Base-by-base conservation (phyloP, 1,140 invertebrate species). In the Cherax destructor region DNA sequence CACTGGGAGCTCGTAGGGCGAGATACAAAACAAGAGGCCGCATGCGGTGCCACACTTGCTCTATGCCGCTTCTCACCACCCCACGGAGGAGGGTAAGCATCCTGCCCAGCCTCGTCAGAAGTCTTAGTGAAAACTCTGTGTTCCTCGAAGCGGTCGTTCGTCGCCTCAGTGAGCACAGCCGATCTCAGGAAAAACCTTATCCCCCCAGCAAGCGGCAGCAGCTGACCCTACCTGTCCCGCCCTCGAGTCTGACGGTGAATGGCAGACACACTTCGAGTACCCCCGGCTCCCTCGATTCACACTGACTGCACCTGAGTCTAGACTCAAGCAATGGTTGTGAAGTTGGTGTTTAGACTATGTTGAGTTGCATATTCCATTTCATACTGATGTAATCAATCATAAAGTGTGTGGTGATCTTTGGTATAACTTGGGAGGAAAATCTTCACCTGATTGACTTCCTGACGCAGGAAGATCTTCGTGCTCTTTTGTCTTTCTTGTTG, bases 91-190 rank as follows among this genome's bases (percentile, higher is more conserved):
- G 21, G 16, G 16, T 69, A 50, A 74, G 7, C 16, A 21, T 77
- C 76, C 61, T 79, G 50, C 59, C 89, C 61, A 47, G 21, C 41
- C 83, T 89, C 18, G 77, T 80, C 49, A 79, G 78, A 80, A 88
- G 86, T 79, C 74, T 88, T 65, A 88, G 86, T 80, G 86, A 88
- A 65, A 88, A 65, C 52, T 88, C 86, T 30, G 52, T 88, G 56
- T 88, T 88, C 86, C 52, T 65, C 16, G 86, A 88, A 30, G 86
- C 78, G 18, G 77, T 80, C 24, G 61, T 41, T 24, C 85, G 77
- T 13, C 74, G 86, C 56, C 24, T 87, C 72, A 88, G 77, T 80
- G 52, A 50, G n/a, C 76, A 80, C 4, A 61, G 6, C 7, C 76
- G 77, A 80, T 80, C 86, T 69, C 76, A 88, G 77, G 76, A 79